These are phyloP conservation scores for Iguana delicatissima DNA, from an alignment of 2,797 vertebrate genomes.

Conservation along the genomic window DNA sequence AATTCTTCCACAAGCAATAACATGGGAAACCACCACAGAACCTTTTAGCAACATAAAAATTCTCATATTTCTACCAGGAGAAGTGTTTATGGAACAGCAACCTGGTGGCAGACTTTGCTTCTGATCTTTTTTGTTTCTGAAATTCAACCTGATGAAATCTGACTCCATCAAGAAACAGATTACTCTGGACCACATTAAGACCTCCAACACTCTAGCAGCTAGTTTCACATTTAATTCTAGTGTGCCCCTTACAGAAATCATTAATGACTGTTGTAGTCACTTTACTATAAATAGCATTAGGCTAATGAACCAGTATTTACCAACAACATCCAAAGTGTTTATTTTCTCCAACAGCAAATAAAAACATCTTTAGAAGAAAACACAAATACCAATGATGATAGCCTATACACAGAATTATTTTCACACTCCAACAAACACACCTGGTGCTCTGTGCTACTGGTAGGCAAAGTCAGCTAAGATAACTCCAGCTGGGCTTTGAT, in stretches of 20 bases:
- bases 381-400: slow-evolving; percentile 50
- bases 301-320: slow-evolving; percentile 25
- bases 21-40: background rate
- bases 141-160: background rate
- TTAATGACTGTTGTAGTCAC: slow-evolving; percentile 19
- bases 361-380: slow-evolving; percentile 63
- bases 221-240: slow-evolving; percentile 29
- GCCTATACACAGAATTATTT: slow-evolving; percentile 62
- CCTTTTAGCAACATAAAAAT: background rate
- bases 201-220: background rate
- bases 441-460: slow-evolving; percentile 51
- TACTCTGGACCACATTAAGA: slow-evolving; percentile 4
- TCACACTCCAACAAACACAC: slow-evolving; percentile 66
- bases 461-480: slow-evolving; percentile 62
- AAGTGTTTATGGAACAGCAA: background rate
- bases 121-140: background rate
- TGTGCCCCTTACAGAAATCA: background rate
- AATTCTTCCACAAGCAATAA: background rate
- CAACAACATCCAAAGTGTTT: slow-evolving; percentile 38
- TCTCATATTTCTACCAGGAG: background rate
- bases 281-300: slow-evolving; percentile 17
- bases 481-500: slow-evolving; percentile 67
- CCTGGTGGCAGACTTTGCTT: background rate
- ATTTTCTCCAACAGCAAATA: slow-evolving; percentile 33
- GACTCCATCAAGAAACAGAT: slow-evolving; percentile 12